These are phyloP conservation scores for Pyrrhia umbra DNA, from an alignment of 2,888 invertebrate genomes.

Conservation along the genomic window DNA sequence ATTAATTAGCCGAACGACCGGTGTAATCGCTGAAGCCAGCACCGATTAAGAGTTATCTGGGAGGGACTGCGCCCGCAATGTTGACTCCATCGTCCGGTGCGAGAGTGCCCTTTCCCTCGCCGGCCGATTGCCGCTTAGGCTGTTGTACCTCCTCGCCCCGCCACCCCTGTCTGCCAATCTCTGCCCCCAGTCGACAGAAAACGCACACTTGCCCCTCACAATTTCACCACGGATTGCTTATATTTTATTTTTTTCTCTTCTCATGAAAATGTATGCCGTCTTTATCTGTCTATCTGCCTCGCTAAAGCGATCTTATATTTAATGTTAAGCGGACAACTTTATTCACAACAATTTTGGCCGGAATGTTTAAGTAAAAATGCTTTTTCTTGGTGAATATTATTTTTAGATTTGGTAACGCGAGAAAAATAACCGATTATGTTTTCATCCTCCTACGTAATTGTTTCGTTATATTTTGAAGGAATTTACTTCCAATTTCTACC, in stretches of 20 bases:
- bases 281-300: conserved; percentile 84
- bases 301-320: conserved; percentile 85
- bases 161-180: conserved; percentile 75
- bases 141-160: conserved; percentile 61
- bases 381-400: conserved; percentile 71
- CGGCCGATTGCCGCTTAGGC: conserved; percentile 69
- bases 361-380: conserved; percentile 73
- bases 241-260: conserved; percentile 79
- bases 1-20: conserved; percentile 90
- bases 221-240: conserved; percentile 78
- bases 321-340: conserved; percentile 83
- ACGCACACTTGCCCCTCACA: conserved; percentile 78
- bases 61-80: conserved; percentile 72
- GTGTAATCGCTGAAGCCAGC: conserved; percentile 86
- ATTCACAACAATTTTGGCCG: conserved; percentile 76
- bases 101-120: conserved; percentile 74
- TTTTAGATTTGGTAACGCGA: conserved; percentile 73
- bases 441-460: conserved; percentile 63
- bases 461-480: conserved; percentile 44
- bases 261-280: conserved; percentile 84
- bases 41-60: conserved; percentile 81
- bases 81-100: conserved; percentile 71
- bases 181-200: conserved; percentile 76
- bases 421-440: conserved; percentile 68
- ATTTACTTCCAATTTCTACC: conserved; percentile 47